phyloP scores from a whole-genome alignment of 2,113 vertebrate species.

The Ovis canadensis region DNA sequence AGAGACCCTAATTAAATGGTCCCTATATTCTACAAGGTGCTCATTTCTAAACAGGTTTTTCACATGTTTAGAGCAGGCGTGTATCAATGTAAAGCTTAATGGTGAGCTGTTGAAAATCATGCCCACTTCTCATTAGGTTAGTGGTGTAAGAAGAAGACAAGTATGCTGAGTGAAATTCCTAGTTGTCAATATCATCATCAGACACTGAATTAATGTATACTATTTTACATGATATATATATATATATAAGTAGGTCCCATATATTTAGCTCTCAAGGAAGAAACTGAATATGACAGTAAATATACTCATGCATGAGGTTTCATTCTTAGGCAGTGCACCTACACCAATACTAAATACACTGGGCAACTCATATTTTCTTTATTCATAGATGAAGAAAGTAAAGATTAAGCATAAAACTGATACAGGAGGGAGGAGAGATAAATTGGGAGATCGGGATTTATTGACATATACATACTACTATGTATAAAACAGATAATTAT shows the following conservation, averaged over 20 bases:
- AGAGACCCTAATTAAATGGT: not conserved
- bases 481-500: not conserved
- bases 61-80: not conserved
- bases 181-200: not conserved
- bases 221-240: not conserved
- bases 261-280: not conserved
- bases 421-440: not conserved
- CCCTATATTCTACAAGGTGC: not conserved
- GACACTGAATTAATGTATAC: not conserved
- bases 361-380: not conserved
- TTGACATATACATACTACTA: not conserved
- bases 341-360: not conserved
- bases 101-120: not conserved
- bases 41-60: not conserved
- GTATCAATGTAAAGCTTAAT: not conserved
- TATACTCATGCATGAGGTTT: not conserved
- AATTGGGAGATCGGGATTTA: not conserved
- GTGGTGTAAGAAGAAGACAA: not conserved
- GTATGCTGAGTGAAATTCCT: not conserved
- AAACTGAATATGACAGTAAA: not conserved
- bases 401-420: not conserved
- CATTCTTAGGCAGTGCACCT: not conserved
- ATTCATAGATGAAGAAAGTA: not conserved
- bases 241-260: not conserved
- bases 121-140: not conserved